Percentiles rank a stretch among this genome's conserved stretches.
These are phyloP conservation scores for Dryoscopus gambensis DNA, from an alignment of 2,113 vertebrate species.

Conservation along the genomic window DNA sequence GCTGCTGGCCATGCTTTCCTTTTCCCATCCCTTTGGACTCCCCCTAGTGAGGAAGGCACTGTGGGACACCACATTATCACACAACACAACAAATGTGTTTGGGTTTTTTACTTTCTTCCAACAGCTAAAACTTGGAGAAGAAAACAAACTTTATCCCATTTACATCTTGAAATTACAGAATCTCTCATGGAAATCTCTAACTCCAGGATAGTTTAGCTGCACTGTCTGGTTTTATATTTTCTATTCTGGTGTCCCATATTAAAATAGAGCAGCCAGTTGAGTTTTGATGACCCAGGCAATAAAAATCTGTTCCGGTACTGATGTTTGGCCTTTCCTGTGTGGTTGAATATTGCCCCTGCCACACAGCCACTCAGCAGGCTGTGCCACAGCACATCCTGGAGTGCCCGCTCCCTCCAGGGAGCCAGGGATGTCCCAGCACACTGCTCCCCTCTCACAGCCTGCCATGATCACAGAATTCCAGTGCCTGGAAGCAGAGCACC, in stretches of 20 bases:
- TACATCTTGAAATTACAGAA: background rate
- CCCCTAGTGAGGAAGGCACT: background rate
- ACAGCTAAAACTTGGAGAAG: slow-evolving; percentile 72
- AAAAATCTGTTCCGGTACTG: background rate
- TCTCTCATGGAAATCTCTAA: background rate
- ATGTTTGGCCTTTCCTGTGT: background rate
- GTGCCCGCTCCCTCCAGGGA: background rate
- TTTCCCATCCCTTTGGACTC: background rate
- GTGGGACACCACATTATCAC: background rate
- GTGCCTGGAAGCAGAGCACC: background rate
- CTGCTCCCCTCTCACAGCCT: background rate
- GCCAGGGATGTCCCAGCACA: background rate
- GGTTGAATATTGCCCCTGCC: background rate
- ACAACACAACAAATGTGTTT: background rate
- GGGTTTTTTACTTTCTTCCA: background rate
- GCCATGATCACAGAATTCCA: accelerated
- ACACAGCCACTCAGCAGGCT: background rate
- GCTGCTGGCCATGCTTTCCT: background rate
- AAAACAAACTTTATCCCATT: slow-evolving; percentile 59
- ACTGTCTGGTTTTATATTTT: background rate
- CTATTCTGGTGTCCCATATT: background rate
- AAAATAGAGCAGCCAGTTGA: background rate
- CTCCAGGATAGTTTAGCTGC: background rate
- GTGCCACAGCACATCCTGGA: background rate
- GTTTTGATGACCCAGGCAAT: background rate